Conservation (phyloP, 2,113 vertebrate genomes). For the Nyctereutes procyonoides region DNA sequence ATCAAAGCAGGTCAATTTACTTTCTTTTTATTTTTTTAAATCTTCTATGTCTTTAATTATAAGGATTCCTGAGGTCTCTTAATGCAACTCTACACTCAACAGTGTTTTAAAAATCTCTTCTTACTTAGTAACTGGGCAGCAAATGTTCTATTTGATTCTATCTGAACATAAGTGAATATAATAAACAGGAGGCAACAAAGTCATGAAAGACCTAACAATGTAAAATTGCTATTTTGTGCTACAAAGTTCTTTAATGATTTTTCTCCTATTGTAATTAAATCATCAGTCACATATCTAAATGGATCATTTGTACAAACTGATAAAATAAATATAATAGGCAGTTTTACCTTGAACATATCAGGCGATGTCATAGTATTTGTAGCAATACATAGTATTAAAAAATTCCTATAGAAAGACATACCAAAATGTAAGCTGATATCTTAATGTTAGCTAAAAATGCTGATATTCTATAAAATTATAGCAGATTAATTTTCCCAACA, state of each 20-base stretch:
- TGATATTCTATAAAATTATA: neutral
- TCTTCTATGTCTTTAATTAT: neutral
- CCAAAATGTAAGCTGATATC: neutral
- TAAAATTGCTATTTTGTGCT: neutral
- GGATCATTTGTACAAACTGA: neutral
- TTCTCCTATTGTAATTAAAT: neutral
- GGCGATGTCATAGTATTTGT: neutral
- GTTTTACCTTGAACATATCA: neutral
- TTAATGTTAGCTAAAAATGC: neutral
- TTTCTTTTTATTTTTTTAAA: neutral
- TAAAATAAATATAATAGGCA: neutral
- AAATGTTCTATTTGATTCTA: neutral
- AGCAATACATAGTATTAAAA: neutral
- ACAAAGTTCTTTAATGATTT: neutral
- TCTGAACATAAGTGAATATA: neutral
- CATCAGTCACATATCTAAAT: neutral
- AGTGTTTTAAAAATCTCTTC: neutral
- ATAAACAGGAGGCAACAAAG: neutral
- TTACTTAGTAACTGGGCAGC: neutral
- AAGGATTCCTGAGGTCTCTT: neutral
- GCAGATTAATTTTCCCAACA: neutral
- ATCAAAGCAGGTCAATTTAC: neutral
- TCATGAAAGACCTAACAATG: neutral
- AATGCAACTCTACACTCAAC: neutral
- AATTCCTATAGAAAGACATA: neutral